Evolutionary conservation across 2,797 vertebrate genomes (phyloP).

Genomic region (Hydrophis major): DNA sequence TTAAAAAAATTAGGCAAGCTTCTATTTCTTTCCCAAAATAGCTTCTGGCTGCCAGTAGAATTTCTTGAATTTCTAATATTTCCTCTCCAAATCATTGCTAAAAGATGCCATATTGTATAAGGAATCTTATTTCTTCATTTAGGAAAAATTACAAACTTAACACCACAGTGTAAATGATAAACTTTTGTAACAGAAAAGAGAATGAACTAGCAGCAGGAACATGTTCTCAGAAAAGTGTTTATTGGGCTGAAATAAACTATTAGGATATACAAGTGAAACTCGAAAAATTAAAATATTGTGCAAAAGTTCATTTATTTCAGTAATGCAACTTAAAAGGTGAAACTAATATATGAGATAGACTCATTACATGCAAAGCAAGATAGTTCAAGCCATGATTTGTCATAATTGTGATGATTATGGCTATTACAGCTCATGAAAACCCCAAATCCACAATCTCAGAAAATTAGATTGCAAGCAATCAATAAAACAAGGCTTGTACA

Average conservation of each 20-base stretch:
- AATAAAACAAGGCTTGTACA: too few relatives aligned
- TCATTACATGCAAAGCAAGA: too few relatives aligned
- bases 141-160: background rate
- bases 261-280: background rate
- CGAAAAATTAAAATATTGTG: too few relatives aligned
- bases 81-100: background rate
- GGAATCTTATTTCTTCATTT: background rate
- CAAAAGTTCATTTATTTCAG: too few relatives aligned
- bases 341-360: too few relatives aligned
- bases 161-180: background rate
- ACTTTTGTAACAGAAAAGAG: background rate
- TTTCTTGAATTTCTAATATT: too few relatives aligned
- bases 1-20: background rate
- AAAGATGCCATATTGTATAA: background rate
- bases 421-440: too few relatives aligned
- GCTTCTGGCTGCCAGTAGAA: background rate
- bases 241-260: background rate
- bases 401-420: too few relatives aligned
- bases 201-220: background rate
- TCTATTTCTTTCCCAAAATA: background rate
- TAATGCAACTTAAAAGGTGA: too few relatives aligned
- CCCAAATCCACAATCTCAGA: too few relatives aligned
- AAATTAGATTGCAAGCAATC: too few relatives aligned
- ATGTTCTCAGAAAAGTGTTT: background rate
- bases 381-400: too few relatives aligned